Percentiles rank a stretch among this genome's conserved stretches.
Evolutionary conservation across 2,888 invertebrate species (phyloP).

Genomic region (Anthophora plumipes): DNA sequence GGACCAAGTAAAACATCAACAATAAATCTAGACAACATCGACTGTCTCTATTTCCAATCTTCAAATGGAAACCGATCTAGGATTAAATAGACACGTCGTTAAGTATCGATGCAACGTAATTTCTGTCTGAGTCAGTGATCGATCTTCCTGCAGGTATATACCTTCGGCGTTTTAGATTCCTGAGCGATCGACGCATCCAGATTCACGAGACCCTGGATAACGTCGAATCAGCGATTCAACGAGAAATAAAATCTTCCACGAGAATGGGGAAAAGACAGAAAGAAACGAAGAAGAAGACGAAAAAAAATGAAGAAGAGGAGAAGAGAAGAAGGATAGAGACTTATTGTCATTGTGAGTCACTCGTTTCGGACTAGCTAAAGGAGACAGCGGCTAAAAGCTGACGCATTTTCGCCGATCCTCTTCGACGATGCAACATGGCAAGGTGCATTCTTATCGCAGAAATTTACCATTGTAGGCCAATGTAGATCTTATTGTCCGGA

Average conservation of each 20-base stretch:
- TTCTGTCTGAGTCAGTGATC: constrained; percentile 37
- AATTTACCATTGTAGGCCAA: constrained; percentile 6
- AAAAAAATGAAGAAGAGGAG: not conserved
- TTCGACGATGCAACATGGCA: constrained; percentile 1
- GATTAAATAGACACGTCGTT: not conserved
- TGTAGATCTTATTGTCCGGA: constrained; percentile 28
- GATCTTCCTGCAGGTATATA: not conserved
- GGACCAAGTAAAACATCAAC: not conserved
- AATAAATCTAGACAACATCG: not conserved
- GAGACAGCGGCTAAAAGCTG: constrained; percentile 30
- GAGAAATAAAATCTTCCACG: constrained; percentile 29
- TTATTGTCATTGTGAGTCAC: constrained; percentile 42
- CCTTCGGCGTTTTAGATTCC: constrained; percentile 24
- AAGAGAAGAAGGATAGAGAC: not conserved
- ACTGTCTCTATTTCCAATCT: not conserved
- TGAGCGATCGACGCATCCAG: constrained; percentile 25
- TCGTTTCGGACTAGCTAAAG: not conserved
- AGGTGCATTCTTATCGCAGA: constrained; percentile 6
- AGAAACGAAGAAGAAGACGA: not conserved
- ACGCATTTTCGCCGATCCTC: constrained; percentile 30
- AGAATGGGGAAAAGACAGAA: not conserved
- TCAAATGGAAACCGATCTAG: constrained; percentile 1
- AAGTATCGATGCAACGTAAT: constrained; percentile 17
- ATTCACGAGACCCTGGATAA: not conserved
- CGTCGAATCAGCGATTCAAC: not conserved